Evolutionary conservation across 2,797 vertebrate species (phyloP).

Genomic region (Spinibarbus caldwelli): DNA sequence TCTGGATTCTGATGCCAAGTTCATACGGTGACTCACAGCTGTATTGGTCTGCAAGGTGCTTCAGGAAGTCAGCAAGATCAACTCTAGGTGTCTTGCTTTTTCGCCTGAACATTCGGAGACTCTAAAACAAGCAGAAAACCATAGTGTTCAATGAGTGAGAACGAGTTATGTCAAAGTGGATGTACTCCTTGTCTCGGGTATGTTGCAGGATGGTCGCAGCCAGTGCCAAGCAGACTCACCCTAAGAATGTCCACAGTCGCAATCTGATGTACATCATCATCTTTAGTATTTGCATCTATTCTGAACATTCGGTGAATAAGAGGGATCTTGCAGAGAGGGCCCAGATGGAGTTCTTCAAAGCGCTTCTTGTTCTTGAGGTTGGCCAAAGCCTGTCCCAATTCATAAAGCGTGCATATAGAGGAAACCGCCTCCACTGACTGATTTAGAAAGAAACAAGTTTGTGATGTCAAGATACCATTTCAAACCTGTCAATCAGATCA

Average conservation of each 20-base stretch:
- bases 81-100: conserved; percentile 62
- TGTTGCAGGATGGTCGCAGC: not conserved
- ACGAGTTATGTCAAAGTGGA: not conserved
- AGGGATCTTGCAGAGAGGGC: conserved; percentile 81
- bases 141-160: not conserved
- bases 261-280: conserved; percentile 80
- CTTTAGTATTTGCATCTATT: conserved; percentile 76
- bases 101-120: conserved; percentile 73
- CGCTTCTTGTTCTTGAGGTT: conserved; percentile 79
- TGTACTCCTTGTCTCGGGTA: not conserved
- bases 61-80: conserved; percentile 80
- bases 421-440: conserved; percentile 71
- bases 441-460: not conserved
- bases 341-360: conserved; percentile 80
- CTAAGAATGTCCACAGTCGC: conserved; percentile 78
- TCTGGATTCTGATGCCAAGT: conserved; percentile 79
- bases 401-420: conserved; percentile 78
- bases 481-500: not conserved
- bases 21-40: conserved; percentile 78
- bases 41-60: conserved; percentile 79
- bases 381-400: conserved; percentile 77
- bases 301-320: conserved; percentile 78
- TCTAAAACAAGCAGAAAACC: conserved; percentile 63
- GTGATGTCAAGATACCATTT: not conserved
- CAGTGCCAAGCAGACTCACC: conserved; percentile 60